Evolutionary conservation across 2,888 invertebrate genomes (phyloP).

Genomic region (Melanargia galathea): DNA sequence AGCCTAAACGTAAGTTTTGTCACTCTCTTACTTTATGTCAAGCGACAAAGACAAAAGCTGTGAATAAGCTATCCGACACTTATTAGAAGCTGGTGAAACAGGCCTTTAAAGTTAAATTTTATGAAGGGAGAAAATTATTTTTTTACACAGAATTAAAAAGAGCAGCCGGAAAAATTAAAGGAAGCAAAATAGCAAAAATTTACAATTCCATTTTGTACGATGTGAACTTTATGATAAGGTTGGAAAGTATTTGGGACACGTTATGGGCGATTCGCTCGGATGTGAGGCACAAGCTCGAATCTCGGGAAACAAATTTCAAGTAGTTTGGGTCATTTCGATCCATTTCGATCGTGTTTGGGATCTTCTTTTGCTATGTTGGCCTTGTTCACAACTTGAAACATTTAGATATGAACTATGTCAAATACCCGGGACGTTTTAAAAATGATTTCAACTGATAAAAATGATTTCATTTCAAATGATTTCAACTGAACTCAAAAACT

Average conservation of each 20-base stretch:
- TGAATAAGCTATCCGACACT: too few species aligned
- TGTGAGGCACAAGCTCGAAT: constrained; percentile 28
- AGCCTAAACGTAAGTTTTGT: too few species aligned
- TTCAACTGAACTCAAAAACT: too few species aligned
- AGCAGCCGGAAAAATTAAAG: background rate
- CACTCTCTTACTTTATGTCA: too few species aligned
- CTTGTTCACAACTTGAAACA: constrained; percentile 8
- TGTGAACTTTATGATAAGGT: constrained; percentile 3
- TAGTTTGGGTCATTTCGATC: constrained; percentile 28
- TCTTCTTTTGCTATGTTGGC: constrained; percentile 1
- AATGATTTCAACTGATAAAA: background rate
- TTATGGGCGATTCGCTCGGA: constrained; percentile 1
- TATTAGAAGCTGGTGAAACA: too few species aligned
- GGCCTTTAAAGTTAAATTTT: too few species aligned
- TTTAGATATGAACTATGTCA: background rate
- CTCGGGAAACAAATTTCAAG: constrained; percentile 30
- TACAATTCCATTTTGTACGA: background rate
- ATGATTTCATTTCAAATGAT: too few species aligned
- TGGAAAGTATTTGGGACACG: constrained; percentile 11
- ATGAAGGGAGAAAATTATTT: background rate
- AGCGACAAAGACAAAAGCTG: too few species aligned
- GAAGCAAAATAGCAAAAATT: background rate
- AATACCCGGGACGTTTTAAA: background rate
- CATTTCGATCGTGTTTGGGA: constrained; percentile 16
- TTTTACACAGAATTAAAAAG: background rate